Evolutionary conservation across 1,140 invertebrate species (phyloP).

Genomic region (Saccostrea cuccullata): DNA sequence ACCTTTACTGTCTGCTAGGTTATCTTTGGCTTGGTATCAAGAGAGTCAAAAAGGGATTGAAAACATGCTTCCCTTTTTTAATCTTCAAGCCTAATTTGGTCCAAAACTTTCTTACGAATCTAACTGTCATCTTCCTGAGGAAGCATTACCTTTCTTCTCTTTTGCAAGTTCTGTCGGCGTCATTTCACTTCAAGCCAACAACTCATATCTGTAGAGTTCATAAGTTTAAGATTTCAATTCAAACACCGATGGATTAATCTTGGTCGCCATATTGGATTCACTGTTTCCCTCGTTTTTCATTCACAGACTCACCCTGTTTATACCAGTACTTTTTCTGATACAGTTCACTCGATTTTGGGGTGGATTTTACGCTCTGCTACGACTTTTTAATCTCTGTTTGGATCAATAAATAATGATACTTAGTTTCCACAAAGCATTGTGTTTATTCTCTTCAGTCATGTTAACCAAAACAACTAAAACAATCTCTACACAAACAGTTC

Average conservation of each 20-base stretch:
- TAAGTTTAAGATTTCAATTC: slow-evolving; percentile 45
- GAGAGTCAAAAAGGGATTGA: slow-evolving; percentile 50
- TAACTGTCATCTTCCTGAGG: slow-evolving; percentile 54
- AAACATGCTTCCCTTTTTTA: slow-evolving; percentile 52
- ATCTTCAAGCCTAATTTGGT: slow-evolving; percentile 53
- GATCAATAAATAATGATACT: neutral
- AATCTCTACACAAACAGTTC: no score
- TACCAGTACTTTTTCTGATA: neutral
- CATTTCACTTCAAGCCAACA: slow-evolving; percentile 55
- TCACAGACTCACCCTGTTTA: neutral
- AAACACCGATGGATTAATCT: slow-evolving; percentile 45
- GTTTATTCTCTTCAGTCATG: neutral
- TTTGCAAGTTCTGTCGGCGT: slow-evolving; percentile 55
- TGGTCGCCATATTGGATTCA: slow-evolving; percentile 50
- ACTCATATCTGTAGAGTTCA: slow-evolving; percentile 57
- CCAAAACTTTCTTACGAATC: slow-evolving; percentile 57
- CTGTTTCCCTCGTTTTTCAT: neutral
- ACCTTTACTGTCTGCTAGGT: slow-evolving; percentile 54
- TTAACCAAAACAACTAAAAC: no score
- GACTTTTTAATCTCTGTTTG: neutral
- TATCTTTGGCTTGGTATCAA: slow-evolving; percentile 59
- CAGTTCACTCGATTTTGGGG: neutral
- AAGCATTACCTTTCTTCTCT: slow-evolving; percentile 54
- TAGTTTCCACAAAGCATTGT: neutral
- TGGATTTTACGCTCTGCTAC: neutral